Conservation (phyloP, 2,888 invertebrate species). For the Conomelus anceps region DNA sequence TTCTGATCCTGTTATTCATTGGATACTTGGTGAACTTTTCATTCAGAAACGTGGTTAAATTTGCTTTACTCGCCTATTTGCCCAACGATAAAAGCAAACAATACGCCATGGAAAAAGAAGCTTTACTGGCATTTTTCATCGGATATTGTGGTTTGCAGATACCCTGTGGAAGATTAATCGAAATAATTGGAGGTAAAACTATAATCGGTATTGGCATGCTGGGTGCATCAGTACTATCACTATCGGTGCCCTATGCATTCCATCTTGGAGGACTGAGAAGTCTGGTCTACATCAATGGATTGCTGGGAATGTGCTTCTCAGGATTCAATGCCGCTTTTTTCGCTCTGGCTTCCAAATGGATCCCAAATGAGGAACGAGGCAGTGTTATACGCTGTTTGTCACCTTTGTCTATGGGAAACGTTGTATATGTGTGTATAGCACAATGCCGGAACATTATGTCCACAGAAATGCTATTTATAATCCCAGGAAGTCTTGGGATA, state of each 20-base stretch:
- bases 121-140: background rate
- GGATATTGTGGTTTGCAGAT: background rate
- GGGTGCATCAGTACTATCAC: background rate
- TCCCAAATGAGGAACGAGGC: background rate
- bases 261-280: background rate
- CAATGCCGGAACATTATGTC: too few relatives aligned
- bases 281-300: background rate
- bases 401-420: background rate
- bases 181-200: background rate
- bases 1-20: background rate
- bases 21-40: too few relatives aligned
- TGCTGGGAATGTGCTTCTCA: background rate
- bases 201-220: background rate
- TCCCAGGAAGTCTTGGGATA: conserved; percentile 68
- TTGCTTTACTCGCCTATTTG: background rate
- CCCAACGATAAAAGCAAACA: background rate
- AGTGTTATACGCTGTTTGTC: background rate
- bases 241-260: background rate
- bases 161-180: background rate
- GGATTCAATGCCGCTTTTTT: too few relatives aligned
- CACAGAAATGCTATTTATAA: conserved; percentile 73
- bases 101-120: background rate
- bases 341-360: background rate
- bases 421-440: background rate
- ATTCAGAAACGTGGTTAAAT: background rate